Conservation (phyloP, 2,888 invertebrate species). For the Agriopis marginaria region DNA sequence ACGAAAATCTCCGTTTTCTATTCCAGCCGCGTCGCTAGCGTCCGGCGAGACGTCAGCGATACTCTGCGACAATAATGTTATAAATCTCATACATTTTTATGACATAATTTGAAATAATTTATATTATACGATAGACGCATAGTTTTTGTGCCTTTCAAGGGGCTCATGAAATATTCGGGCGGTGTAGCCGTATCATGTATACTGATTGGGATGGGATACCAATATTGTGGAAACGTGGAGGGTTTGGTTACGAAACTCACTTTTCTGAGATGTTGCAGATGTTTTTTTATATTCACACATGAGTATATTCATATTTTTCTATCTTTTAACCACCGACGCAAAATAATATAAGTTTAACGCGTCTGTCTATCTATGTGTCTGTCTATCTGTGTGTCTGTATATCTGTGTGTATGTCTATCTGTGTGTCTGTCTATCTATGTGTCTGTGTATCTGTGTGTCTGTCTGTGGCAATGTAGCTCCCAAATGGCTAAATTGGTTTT, state of each 20-base stretch:
- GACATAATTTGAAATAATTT: constrained; percentile 68
- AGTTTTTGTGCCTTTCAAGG: constrained; percentile 40
- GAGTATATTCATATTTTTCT: background rate
- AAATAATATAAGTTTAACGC: no score
- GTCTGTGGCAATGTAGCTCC: no score
- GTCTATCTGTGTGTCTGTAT: no score
- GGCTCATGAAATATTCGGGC: constrained; percentile 37
- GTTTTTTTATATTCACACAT: constrained; percentile 1
- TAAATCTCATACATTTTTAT: constrained; percentile 79
- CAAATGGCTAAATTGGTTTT: no score
- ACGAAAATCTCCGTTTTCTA: constrained; percentile 65
- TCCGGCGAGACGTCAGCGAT: constrained; percentile 55
- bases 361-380: no score
- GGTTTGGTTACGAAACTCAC: constrained; percentile 4
- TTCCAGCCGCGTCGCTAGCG: constrained; percentile 60
- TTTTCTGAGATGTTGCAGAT: constrained; percentile 4
- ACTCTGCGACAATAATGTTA: constrained; percentile 64
- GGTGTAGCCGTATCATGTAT: constrained; percentile 34
- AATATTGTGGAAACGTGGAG: constrained; percentile 18
- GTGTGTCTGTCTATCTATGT: no score
- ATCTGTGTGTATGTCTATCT: no score
- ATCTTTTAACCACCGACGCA: no score
- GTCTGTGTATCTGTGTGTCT: no score
- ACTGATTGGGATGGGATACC: constrained; percentile 29
- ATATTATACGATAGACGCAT: constrained; percentile 40